A percentile compares a stretch with the other conserved stretches of the same genome.
These are phyloP conservation scores for Caenorhabditis becei DNA, from an alignment of 2,888 invertebrate genomes.

Conservation along the genomic window DNA sequence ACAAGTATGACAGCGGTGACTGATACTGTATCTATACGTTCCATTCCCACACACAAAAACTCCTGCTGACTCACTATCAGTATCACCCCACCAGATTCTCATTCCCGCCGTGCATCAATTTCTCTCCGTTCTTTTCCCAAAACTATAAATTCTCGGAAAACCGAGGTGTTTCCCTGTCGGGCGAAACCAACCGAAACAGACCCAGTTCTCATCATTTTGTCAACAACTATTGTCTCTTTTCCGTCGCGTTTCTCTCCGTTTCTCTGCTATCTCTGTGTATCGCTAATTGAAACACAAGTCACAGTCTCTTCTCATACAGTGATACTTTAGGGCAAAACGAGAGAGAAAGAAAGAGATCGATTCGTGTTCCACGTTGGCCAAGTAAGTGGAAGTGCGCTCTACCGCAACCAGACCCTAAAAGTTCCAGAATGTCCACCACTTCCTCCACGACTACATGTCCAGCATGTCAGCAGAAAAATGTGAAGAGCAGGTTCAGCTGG, in stretches of 20 bases:
- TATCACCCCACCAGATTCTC: too few relatives aligned
- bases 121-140: too few relatives aligned
- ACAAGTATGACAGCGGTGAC: too few relatives aligned
- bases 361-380: background rate
- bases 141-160: background rate
- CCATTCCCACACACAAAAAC: too few relatives aligned
- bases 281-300: constrained; percentile 1
- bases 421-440: constrained; percentile 22
- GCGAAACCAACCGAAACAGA: background rate
- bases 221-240: constrained; percentile 5
- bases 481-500: constrained; percentile 65
- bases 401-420: too few relatives aligned
- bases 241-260: background rate
- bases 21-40: too few relatives aligned
- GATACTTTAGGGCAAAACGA: background rate
- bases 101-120: too few relatives aligned
- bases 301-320: background rate
- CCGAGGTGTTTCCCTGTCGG: background rate
- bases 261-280: background rate
- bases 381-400: background rate
- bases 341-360: background rate
- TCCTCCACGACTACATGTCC: constrained; percentile 58
- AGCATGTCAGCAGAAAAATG: constrained; percentile 56
- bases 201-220: constrained; percentile 2
- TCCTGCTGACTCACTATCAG: too few relatives aligned